Conservation (phyloP, 2,888 invertebrate genomes). For the Nymphalis urticae region DNA sequence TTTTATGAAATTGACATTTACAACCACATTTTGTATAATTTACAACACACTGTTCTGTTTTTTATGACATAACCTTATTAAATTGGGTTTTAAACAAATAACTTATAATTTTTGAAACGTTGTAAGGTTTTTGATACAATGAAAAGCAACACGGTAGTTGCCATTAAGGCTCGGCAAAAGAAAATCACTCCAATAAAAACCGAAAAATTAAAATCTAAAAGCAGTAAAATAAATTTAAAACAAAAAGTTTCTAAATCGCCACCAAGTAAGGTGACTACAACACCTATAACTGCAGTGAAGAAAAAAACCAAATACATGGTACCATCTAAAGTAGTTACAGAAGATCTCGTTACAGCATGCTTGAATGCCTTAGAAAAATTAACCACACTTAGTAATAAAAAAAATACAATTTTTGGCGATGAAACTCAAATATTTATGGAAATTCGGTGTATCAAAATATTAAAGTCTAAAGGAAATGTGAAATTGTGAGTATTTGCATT, state of each 20-base stretch:
- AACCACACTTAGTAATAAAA: slow-evolving; percentile 55
- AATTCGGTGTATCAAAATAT: slow-evolving; percentile 84
- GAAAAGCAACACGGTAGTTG: slow-evolving; percentile 38
- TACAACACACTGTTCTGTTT: background rate
- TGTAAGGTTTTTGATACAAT: background rate
- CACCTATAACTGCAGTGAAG: slow-evolving; percentile 30
- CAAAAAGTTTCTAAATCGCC: background rate
- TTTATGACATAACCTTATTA: slow-evolving; percentile 6
- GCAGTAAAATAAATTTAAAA: slow-evolving; percentile 3
- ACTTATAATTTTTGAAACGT: background rate
- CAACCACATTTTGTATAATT: background rate
- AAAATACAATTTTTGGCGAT: slow-evolving; percentile 79
- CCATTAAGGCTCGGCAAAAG: slow-evolving; percentile 38
- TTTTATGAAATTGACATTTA: background rate
- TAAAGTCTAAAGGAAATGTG: slow-evolving; percentile 81
- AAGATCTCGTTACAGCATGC: slow-evolving; percentile 54
- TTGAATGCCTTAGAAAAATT: slow-evolving; percentile 61
- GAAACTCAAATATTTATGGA: slow-evolving; percentile 82
- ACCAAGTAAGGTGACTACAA: slow-evolving; percentile 10
- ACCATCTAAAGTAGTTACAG: slow-evolving; percentile 63
- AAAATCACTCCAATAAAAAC: slow-evolving; percentile 23
- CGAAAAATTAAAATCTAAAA: background rate
- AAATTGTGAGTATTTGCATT: slow-evolving; percentile 80
- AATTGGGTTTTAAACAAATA: background rate
- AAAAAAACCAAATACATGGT: slow-evolving; percentile 58